These are phyloP conservation scores for Carassius carassius DNA, from an alignment of 2,113 vertebrate species.

Conservation along the genomic window DNA sequence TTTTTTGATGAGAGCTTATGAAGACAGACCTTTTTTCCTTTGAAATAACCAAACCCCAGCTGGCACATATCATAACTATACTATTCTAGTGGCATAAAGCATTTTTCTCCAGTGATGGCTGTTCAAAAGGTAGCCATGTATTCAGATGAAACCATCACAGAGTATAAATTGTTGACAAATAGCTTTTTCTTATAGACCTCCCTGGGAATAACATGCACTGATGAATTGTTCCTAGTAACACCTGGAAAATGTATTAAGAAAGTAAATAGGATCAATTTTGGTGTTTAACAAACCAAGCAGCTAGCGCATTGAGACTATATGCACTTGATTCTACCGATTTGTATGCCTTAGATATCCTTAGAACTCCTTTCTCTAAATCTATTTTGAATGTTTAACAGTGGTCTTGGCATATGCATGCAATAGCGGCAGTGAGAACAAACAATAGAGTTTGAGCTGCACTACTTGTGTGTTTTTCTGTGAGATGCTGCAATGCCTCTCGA, in stretches of 20 bases:
- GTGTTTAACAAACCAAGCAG: not conserved
- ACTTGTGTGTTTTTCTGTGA: not conserved
- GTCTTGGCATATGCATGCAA: not conserved
- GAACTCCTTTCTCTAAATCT: not conserved
- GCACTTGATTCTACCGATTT: not conserved
- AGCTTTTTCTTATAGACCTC: not conserved
- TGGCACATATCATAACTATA: not conserved
- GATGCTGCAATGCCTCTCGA: constrained; percentile 7
- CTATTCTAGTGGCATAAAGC: not conserved
- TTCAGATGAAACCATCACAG: not conserved
- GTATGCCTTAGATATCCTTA: not conserved
- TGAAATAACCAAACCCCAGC: not conserved
- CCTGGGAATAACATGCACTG: not conserved
- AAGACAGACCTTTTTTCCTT: not conserved
- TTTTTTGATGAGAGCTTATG: not conserved
- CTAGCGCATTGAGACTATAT: not conserved
- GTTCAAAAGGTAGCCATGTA: not conserved
- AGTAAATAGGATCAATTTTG: not conserved
- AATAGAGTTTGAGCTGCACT: not conserved
- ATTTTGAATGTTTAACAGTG: not conserved
- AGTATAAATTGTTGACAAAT: not conserved
- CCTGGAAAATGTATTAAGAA: not conserved
- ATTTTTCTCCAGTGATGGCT: not conserved
- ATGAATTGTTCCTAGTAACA: not conserved
- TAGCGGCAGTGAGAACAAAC: not conserved